Conservation (phyloP, 1,140 invertebrate species). For the Mylabris phalerata region DNA sequence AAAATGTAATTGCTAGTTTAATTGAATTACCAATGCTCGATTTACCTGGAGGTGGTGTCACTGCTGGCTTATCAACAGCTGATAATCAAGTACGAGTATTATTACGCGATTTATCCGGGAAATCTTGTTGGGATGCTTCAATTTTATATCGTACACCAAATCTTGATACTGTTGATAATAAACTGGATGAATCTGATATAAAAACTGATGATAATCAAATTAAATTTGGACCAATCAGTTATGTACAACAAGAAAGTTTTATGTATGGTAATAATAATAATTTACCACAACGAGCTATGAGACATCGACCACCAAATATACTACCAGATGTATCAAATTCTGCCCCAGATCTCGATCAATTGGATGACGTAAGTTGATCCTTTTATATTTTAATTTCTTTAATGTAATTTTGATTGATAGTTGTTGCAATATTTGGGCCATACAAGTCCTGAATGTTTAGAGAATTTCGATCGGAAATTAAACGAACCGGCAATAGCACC, state of each 20-base stretch:
- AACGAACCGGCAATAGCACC: slow-evolving; percentile 67
- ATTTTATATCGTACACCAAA: slow-evolving; percentile 73
- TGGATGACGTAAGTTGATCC: slow-evolving; percentile 72
- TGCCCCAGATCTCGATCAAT: slow-evolving; percentile 83
- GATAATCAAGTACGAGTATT: slow-evolving; percentile 76
- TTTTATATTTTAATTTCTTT: slow-evolving; percentile 15
- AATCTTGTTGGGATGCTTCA: slow-evolving; percentile 93
- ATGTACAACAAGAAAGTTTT: slow-evolving; percentile 41
- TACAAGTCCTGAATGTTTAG: slow-evolving; percentile 85
- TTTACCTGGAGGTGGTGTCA: slow-evolving; percentile 76
- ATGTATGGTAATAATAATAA: slow-evolving; percentile 35
- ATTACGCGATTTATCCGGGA: slow-evolving; percentile 89
- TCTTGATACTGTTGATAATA: slow-evolving; percentile 3
- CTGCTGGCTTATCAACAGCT: slow-evolving; percentile 58
- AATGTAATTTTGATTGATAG: slow-evolving; percentile 43
- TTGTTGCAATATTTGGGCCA: slow-evolving; percentile 84
- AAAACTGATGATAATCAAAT: slow-evolving; percentile 2
- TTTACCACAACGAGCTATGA: slow-evolving; percentile 57
- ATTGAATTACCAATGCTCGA: slow-evolving; percentile 87
- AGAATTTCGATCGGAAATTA: slow-evolving; percentile 58
- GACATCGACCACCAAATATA: slow-evolving; percentile 63
- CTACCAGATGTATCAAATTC: slow-evolving; percentile 76
- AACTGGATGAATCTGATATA: not conserved
- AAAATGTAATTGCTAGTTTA: slow-evolving; percentile 78
- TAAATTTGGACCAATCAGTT: slow-evolving; percentile 25